Evolutionary conservation across 2,888 invertebrate species (phyloP).

Genomic region (Bhutanitis thaidina): DNA sequence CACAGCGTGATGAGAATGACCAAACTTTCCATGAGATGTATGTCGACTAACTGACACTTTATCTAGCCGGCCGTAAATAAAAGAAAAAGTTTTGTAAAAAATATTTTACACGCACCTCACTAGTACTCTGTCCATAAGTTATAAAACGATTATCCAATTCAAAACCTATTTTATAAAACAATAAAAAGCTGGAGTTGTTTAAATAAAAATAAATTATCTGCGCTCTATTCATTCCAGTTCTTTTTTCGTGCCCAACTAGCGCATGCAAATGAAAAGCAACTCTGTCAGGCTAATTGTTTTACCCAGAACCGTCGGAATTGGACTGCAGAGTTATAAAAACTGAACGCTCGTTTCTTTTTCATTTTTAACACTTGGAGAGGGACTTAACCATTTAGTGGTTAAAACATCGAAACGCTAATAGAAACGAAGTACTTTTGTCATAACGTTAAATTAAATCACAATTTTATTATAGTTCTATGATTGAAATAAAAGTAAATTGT

Average conservation of each 20-base stretch:
- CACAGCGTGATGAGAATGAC: no score
- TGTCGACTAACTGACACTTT: no score
- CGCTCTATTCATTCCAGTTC: neutral
- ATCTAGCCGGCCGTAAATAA: no score
- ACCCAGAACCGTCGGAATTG: neutral
- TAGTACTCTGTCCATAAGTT: no score
- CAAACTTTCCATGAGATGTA: no score
- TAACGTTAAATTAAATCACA: no score
- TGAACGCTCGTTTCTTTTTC: constrained; percentile 1
- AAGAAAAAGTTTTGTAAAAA: no score
- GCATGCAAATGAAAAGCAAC: constrained; percentile 1
- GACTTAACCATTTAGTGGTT: neutral
- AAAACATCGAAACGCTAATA: no score
- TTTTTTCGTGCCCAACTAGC: constrained; percentile 4
- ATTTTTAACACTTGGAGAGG: neutral
- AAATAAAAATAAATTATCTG: constrained; percentile 1
- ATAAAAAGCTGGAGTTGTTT: neutral
- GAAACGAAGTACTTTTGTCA: no score
- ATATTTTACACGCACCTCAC: no score
- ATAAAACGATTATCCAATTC: neutral
- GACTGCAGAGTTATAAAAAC: neutral
- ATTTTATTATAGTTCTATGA: no score
- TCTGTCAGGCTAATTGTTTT: constrained; percentile 13
- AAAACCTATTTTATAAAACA: neutral
- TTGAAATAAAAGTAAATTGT: no score